A percentile compares a stretch with the other conserved stretches of the same genome.
phyloP scores from a whole-genome alignment of 2,797 vertebrate species.

The Silurus aristotelis region DNA sequence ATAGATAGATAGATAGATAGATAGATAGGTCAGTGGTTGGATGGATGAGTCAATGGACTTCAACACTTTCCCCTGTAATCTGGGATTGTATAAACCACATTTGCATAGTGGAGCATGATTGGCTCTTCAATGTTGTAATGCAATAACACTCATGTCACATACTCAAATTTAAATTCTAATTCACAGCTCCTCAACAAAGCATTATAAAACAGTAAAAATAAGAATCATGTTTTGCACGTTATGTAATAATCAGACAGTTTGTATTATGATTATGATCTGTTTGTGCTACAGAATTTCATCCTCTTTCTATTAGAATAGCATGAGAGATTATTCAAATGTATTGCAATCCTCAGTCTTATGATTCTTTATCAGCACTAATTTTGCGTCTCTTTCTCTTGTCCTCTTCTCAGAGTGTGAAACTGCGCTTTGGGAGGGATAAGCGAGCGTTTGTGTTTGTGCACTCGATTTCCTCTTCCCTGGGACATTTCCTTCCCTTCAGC shows the following conservation, averaged over 20 bases:
- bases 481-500: constrained; percentile 60
- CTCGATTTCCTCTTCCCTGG: constrained; percentile 68
- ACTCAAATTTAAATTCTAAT: neutral
- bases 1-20: too few species aligned
- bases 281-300: neutral
- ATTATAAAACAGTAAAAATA: neutral
- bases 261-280: neutral
- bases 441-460: constrained; percentile 65
- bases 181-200: neutral
- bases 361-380: neutral
- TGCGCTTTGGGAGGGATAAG: constrained; percentile 60
- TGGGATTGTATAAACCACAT: neutral
- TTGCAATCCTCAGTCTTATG: neutral
- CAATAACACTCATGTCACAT: neutral
- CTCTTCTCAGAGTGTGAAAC: constrained; percentile 55
- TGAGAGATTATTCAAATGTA: neutral
- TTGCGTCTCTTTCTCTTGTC: neutral
- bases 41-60: too few species aligned
- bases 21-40: too few species aligned
- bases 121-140: constrained; percentile 1
- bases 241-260: neutral
- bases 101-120: neutral
- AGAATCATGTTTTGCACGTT: neutral
- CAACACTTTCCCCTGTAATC: neutral
- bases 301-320: neutral